Base-by-base conservation (phyloP, 2,888 invertebrate species). In the Heliconius ismenius region DNA sequence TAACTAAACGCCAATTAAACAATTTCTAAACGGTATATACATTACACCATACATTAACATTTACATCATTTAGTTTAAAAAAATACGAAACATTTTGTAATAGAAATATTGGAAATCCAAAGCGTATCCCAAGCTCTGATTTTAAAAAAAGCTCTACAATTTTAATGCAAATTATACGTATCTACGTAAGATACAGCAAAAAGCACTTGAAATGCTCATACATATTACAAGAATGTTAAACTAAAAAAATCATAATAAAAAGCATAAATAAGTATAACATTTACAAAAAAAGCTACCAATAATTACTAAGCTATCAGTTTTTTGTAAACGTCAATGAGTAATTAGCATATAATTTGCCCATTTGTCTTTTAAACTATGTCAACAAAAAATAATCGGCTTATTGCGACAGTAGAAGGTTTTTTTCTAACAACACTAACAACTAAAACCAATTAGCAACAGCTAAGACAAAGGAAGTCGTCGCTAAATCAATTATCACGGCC, bases 401-500 rank as follows among this genome's bases (percentile, higher is more conserved):
- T 32, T 70, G 36, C 32, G 36, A n/a, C 15, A 32, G 13, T 32
- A 70, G 54, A 36, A n/a, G 7, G 58, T 32, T 58, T 58, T 69
- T 62, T 70, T 58, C 58, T 70, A 58, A 58, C 36, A 9, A 70
- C 32, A 58, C 70, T 70, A 70, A 70, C 58, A 10, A 70, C 70
- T 36, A 70, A 70, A 70, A 58, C 32, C 69, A 70, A 70, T 70
- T 70, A 70, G 54, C 69, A 21, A 32, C 58, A 58, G 32, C 32
- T 15, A 36, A 70, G 70, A 58, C 70, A 58, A 70, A 70, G 70
- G 58, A 58, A 70, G 70, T 70, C 58, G 58, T 24, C 24, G 58
- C 58, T 70, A 70, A 70, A 70, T 70, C 58, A 70, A 70, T 70
- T 70, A 70, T 58, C 70, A 70, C 21, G 70, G 70, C 15, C n/a